phyloP scores from a whole-genome alignment of 92 coral and sea anemone species.

The Zoanthus sociatus region DNA sequence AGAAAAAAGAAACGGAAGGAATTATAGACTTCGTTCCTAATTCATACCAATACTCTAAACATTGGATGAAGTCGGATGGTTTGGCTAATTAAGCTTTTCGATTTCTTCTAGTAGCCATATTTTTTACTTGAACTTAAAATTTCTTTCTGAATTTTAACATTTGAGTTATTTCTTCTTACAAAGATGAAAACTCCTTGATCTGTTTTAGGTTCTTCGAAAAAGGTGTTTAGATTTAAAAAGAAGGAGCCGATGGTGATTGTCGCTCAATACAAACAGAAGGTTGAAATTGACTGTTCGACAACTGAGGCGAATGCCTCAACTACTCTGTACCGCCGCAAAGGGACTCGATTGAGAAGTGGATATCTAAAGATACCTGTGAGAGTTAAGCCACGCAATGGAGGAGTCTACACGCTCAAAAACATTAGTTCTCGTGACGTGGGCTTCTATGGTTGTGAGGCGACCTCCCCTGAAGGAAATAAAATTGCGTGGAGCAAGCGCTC shows the following conservation, averaged over 20 bases:
- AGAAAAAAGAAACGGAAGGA: background rate
- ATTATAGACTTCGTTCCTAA: too few species aligned
- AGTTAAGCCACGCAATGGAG: background rate
- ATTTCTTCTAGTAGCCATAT: background rate
- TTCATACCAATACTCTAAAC: too few species aligned
- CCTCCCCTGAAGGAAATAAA: background rate
- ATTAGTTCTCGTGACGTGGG: background rate
- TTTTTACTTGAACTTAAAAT: too few species aligned
- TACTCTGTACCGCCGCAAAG: conserved; percentile 20
- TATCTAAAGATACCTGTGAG: background rate
- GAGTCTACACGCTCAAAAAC: background rate
- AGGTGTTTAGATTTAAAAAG: conserved; percentile 7
- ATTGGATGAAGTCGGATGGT: too few species aligned
- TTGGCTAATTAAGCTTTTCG: background rate
- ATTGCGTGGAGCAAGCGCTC: background rate
- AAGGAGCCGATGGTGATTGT: background rate
- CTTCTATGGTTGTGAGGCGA: background rate
- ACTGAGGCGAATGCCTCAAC: conserved; percentile 16
- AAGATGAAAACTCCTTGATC: background rate
- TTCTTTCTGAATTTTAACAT: background rate
- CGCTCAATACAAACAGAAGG: background rate
- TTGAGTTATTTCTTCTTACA: background rate
- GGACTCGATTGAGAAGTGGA: background rate
- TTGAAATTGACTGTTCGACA: conserved; percentile 32
- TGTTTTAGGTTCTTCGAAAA: conserved; percentile 13